Percentiles rank a stretch among this genome's conserved stretches.
Conservation (phyloP, 2,797 vertebrate genomes). For the Rallus crepitans region DNA sequence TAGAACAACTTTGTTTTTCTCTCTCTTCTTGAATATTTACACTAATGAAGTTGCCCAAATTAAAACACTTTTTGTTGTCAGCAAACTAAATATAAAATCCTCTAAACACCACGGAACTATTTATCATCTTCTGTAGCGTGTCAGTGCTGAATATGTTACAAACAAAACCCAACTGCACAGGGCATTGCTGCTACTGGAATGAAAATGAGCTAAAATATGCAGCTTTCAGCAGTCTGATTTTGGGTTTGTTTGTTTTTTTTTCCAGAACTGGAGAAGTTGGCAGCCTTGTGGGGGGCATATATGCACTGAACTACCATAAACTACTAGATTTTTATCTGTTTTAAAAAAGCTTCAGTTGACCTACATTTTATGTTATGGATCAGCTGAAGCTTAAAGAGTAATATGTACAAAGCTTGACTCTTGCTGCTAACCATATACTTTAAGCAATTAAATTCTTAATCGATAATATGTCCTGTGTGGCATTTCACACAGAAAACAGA, state of each 20-base stretch:
- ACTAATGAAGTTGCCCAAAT: not conserved
- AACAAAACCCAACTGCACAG: slow-evolving; percentile 15
- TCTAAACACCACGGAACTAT: slow-evolving; percentile 26
- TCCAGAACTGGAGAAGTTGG: not conserved
- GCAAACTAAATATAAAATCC: slow-evolving; percentile 39
- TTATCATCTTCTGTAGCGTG: not conserved
- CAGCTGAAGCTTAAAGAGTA: not conserved
- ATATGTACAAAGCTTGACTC: not conserved
- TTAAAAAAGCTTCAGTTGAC: slow-evolving; percentile 38
- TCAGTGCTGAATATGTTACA: not conserved
- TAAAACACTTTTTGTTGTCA: not conserved
- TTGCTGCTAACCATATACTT: not conserved
- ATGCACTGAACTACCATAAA: not conserved
- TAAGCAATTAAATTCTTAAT: not conserved
- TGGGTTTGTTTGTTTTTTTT: not conserved
- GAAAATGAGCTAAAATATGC: not conserved
- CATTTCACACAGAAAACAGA: not conserved
- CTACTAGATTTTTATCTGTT: slow-evolving; percentile 21
- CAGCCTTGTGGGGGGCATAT: not conserved
- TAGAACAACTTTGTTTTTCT: not conserved
- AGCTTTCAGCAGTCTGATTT: not conserved
- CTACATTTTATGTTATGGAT: slow-evolving; percentile 46
- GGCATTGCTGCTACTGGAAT: not conserved
- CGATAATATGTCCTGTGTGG: not conserved
- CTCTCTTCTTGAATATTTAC: not conserved